Conservation (phyloP, 2,113 vertebrate genomes). For the Elgaria multicarinata region DNA sequence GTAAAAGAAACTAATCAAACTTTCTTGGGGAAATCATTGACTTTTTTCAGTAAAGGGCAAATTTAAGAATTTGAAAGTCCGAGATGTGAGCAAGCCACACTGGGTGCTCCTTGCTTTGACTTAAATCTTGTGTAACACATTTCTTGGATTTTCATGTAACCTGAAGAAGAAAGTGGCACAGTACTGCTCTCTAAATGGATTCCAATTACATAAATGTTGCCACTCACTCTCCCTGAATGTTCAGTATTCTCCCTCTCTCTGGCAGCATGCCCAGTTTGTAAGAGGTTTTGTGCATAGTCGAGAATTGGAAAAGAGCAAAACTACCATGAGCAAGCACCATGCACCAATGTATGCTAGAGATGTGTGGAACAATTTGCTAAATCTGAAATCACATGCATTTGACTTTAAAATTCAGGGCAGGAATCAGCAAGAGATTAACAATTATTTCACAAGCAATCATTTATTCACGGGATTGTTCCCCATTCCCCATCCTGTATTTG, state of each 20-base stretch:
- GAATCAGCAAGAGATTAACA: neutral
- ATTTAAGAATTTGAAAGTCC: constrained; percentile 85
- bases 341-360: neutral
- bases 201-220: constrained; percentile 41
- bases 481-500: neutral
- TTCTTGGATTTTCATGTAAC: constrained; percentile 56
- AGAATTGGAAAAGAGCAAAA: neutral
- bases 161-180: constrained; percentile 56
- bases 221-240: constrained; percentile 33
- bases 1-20: constrained; percentile 90
- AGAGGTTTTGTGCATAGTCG: neutral
- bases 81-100: constrained; percentile 68
- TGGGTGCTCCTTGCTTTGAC: constrained; percentile 62
- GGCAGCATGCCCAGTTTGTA: neutral
- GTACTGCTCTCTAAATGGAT: constrained; percentile 47
- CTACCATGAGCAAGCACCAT: neutral
- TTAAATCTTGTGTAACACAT: constrained; percentile 50
- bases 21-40: constrained; percentile 88
- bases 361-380: neutral
- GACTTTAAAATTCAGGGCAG: neutral
- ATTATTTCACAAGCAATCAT: constrained; percentile 7
- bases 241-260: neutral
- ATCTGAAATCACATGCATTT: neutral
- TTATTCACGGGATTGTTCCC: neutral
- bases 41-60: constrained; percentile 89